Percentiles rank a stretch among this genome's conserved stretches.
Conservation (phyloP, 2,113 vertebrate genomes). For the Pachycephala philippinensis region DNA sequence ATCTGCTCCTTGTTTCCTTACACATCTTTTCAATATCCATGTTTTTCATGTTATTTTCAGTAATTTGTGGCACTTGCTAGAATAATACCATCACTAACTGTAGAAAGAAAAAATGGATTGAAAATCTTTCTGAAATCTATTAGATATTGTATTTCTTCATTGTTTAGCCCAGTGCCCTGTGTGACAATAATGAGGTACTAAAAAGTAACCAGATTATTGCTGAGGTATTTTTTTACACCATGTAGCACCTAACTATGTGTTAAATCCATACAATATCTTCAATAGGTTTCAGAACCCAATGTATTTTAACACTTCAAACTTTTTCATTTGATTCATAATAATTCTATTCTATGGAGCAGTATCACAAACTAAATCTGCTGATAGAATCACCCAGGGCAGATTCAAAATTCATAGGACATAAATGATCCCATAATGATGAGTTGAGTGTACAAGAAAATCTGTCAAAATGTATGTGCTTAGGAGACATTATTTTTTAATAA, state of each 20-base stretch:
- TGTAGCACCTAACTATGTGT: neutral
- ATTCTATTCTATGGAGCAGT: neutral
- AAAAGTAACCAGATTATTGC: conserved; percentile 34
- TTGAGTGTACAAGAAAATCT: neutral
- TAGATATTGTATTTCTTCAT: neutral
- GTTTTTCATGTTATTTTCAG: neutral
- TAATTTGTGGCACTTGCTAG: neutral
- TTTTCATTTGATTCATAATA: neutral
- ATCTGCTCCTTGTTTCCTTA: neutral
- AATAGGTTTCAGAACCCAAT: neutral
- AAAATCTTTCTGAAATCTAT: neutral
- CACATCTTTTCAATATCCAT: neutral
- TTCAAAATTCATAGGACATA: neutral
- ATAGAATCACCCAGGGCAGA: neutral
- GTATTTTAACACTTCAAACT: neutral
- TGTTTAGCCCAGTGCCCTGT: neutral
- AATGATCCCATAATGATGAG: neutral
- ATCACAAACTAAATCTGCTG: neutral
- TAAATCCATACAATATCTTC: neutral
- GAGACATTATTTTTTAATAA: neutral
- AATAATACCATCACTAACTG: neutral
- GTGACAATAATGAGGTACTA: neutral
- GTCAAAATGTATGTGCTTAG: neutral
- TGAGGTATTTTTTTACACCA: neutral
- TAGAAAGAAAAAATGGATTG: neutral